A percentile compares a stretch with the other conserved stretches of the same genome.
Conservation (phyloP, 1,140 invertebrate genomes). For the Drosophila ohnishii region DNA sequence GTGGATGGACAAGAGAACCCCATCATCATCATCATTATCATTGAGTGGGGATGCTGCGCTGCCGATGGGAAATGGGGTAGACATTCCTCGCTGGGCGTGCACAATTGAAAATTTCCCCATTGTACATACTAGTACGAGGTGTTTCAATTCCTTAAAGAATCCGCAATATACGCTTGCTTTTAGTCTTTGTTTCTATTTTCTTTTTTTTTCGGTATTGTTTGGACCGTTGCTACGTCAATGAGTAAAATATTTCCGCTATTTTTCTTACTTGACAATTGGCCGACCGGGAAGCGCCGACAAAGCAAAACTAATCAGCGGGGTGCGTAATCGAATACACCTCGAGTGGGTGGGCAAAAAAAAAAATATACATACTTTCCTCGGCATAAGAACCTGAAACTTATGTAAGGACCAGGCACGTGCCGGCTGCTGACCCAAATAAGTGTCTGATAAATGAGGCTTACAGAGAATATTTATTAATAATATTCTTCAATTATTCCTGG, state of each 20-base stretch:
- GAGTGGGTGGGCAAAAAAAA: neutral
- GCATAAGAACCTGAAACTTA: constrained; percentile 21
- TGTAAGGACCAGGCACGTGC: constrained; percentile 40
- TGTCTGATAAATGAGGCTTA: neutral
- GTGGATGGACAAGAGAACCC: constrained; percentile 37
- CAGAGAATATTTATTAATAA: constrained; percentile 6
- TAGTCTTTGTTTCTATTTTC: constrained; percentile 14
- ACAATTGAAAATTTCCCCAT: constrained; percentile 51
- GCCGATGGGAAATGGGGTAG: constrained; percentile 9
- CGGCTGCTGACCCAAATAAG: constrained; percentile 24
- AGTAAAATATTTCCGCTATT: constrained; percentile 68
- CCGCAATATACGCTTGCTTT: constrained; percentile 6
- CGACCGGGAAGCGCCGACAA: constrained; percentile 27
- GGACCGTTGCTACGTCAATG: constrained; percentile 65
- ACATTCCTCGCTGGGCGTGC: constrained; percentile 37
- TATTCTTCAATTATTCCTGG: constrained; percentile 19
- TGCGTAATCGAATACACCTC: constrained; percentile 59
- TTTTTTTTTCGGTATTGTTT: constrained; percentile 13
- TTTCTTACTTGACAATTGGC: constrained; percentile 53
- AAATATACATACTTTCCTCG: no score
- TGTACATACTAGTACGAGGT: constrained; percentile 39
- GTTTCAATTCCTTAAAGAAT: constrained; percentile 42
- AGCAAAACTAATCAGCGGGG: constrained; percentile 63
- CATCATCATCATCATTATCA: constrained; percentile 7
- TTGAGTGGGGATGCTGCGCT: neutral